Evolutionary conservation across 1,140 invertebrate species (phyloP), one percentile per base, ranked within the genome.

Genomic region (Ceratina japonica): DNA sequence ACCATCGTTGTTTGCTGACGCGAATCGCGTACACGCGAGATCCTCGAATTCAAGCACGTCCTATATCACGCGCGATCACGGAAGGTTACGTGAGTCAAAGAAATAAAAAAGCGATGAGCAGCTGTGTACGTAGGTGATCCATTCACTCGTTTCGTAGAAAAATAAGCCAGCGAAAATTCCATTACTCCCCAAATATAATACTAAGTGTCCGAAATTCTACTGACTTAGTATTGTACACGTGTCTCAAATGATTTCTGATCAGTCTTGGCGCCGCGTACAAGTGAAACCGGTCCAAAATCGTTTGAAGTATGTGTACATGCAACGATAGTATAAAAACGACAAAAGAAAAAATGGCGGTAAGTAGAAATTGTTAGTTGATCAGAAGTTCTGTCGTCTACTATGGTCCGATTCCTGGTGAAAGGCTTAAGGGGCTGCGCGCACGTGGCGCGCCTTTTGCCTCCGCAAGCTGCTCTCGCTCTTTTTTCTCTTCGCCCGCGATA

Each of bases 401-500:
- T 31, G 4, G 27, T 31, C 27, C 27, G 27, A 31, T 4, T 31
- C 4, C 27, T 7, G 16, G 65, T n/a, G 16, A 18, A n/a, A n/a
- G 16, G 54, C 4, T 31, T 18, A n/a, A 58, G 15, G 54, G 54
- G 5, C 16, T 18, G 54, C 49, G 54, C 68, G 44, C 44, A 31
- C 27, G 27, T 22, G 24, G 49, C 66, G 20, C 74, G 71, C 61
- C 61, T 63, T 77, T 73, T 84, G 27, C 68, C 82, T 79, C 83
- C 72, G 16, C 58, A 70, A 65, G 52, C 31, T 62, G 81, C 81
- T 70, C 83, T 83, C 81, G 79, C 83, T 81, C 79, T 79, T 61
- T 71, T 63, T 59, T 76, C 61, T 56, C 62, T 68, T 49, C 49
- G 49, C 58, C 59, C 49, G 64, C 78, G 79, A 72, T 85, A 85